Base-by-base conservation (phyloP, 2,888 invertebrate genomes). In the Apamea monoglypha region DNA sequence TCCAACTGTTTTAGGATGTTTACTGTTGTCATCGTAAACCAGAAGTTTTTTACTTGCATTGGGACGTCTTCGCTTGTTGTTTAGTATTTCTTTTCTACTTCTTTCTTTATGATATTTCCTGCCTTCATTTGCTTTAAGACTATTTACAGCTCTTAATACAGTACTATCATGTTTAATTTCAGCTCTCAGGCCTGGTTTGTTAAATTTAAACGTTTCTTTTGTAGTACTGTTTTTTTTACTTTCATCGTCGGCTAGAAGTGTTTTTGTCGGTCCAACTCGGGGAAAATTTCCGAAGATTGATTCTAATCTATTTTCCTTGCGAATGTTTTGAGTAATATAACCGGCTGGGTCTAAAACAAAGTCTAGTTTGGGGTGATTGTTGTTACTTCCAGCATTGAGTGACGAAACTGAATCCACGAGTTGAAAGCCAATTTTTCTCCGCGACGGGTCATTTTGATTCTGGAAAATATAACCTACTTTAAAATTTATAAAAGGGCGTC, bases 391-490 rank as follows among this genome's bases (percentile, higher is more conserved):
- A 18, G 18, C 3, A 53, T 68, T n/a, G 56, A 77, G 56, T 21
- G 72, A 63, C 40, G 50, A 25, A 40, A 75, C 14, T 56, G 53
- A 59, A 63, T 80, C 68, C 44, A 63, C n/a, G 5, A 61, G 14
- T 63, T 80, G 68, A 36, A 21, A 25, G 59, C 14, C 50, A 69
- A 29, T n/a, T 40, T 50, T 32, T 53, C 76, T 74, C 21, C 66
- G 69, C 25, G 47, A 66, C 47, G 76, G 56, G 63, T 53, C 63
- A n/a, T 69, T 76, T 75, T 74, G 21, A 50, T 86, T 83, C 85
- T 85, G 85, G 63, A 85, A 85, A 86, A 83, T 70, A 75, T 61
- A 71, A 76, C 80, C 77, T 80, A 73, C 50, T 77, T 86, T 79
- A 82, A 76, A 50, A 74, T 29, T 1, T 29, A 63, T 29, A 64